Evolutionary conservation across 2,888 invertebrate species (phyloP), one percentile per base, ranked within the genome.

Genomic region (Rhimphoctona megacephalus): DNA sequence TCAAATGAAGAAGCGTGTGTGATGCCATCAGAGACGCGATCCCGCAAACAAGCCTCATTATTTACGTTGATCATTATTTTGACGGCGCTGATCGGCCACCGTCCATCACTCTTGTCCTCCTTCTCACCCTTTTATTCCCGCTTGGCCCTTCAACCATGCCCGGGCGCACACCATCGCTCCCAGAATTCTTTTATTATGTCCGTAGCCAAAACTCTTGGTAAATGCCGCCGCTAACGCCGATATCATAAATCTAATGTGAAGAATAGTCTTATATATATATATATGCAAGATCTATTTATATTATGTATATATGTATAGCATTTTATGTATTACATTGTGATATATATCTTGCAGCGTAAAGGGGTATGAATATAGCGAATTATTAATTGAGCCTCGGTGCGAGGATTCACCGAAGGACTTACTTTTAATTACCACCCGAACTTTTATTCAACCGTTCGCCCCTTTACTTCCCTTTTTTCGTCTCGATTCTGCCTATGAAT

Each of bases 61-160:
- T 92, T 93, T 92, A 93, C 92, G 92, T 90, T 90, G 92, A 93
- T 93, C 92, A 92, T 93, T 93, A 93, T 93, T 93, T 92, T 93
- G 93, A 93, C 93, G 93, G 92, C 91, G 92, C 90, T 92, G 93
- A 93, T 93, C 92, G 92, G 92, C 91, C 92, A 92, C 92, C 93
- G 93, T 93, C 93, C 92, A 93, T 93, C 93, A 93, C 92, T 91
- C 91, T 90, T 83, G 61, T 79, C 78, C 67, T 73, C 52, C 72
- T 86, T 76, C 74, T 81, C 85, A 69, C 76, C 84, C 78, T 73
- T 81, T 81, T 66, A 79, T 78, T 64, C 64, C 77, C 76, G 30
- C 43, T 46, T 43, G 67, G 74, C 85, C 82, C 88, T 77, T 77
- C 79, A 79, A 64, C 33, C 86, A 17, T 43, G 49, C 57, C 64